phyloP scores from a whole-genome alignment of 2,888 invertebrate species.

The Hydrotaea cyrtoneurina region DNA sequence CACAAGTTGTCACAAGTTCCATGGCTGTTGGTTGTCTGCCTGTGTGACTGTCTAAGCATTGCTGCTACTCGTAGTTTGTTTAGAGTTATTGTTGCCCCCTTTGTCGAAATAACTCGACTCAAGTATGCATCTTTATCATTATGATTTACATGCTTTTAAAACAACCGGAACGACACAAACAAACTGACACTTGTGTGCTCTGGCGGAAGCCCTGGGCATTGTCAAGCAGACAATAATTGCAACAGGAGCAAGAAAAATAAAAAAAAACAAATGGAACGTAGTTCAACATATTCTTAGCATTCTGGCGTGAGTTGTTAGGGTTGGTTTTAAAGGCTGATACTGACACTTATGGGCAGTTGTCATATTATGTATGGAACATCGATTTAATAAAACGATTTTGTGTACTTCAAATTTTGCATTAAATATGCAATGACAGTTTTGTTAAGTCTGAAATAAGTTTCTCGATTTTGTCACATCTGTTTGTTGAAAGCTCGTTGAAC shows the following conservation, averaged over 20 bases:
- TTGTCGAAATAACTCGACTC: slow-evolving; percentile 75
- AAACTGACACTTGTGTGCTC: neutral
- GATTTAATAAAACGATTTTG: too few species aligned
- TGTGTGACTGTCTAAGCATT: slow-evolving; percentile 44
- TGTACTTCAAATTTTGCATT: too few species aligned
- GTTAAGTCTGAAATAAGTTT: too few species aligned
- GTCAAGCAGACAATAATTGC: neutral
- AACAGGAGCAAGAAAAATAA: neutral
- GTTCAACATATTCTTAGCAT: too few species aligned
- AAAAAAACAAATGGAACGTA: too few species aligned
- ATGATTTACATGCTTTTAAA: slow-evolving; percentile 76
- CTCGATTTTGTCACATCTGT: too few species aligned
- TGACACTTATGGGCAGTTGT: too few species aligned
- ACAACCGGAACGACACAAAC: neutral
- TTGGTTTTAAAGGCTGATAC: too few species aligned
- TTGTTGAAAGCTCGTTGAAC: too few species aligned
- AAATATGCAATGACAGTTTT: too few species aligned
- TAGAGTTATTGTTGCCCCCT: slow-evolving; percentile 47
- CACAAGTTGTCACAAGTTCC: slow-evolving; percentile 39
- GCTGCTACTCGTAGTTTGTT: slow-evolving; percentile 34
- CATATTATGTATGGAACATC: too few species aligned
- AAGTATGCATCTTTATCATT: slow-evolving; percentile 80
- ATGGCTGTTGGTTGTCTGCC: slow-evolving; percentile 39
- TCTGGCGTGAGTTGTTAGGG: too few species aligned
- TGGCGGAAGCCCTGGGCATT: neutral